These are phyloP conservation scores for Sphinx pinastri DNA, from an alignment of 2,888 invertebrate genomes.

Conservation along the genomic window DNA sequence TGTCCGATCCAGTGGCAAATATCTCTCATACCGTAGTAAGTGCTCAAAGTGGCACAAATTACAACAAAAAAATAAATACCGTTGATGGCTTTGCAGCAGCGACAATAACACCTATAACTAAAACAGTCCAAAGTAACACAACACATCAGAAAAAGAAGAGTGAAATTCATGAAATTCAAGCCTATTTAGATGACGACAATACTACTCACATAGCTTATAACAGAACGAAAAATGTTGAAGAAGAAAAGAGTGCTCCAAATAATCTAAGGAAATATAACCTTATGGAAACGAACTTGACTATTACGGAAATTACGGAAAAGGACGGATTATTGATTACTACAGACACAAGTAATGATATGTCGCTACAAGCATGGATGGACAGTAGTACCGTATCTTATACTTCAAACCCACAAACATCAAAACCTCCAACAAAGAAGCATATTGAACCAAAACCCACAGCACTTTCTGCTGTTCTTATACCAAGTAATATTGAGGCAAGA, in stretches of 20 bases:
- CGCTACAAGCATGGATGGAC: slow-evolving; percentile 71
- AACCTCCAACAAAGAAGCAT: slow-evolving; percentile 63
- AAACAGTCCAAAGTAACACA: slow-evolving; percentile 58
- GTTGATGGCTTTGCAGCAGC: slow-evolving; percentile 50
- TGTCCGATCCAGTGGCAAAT: slow-evolving; percentile 72
- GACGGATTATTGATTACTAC: slow-evolving; percentile 75
- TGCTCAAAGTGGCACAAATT: slow-evolving; percentile 46
- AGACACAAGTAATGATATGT: slow-evolving; percentile 75
- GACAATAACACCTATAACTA: slow-evolving; percentile 55
- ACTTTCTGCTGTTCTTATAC: slow-evolving; percentile 85
- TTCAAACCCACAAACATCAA: slow-evolving; percentile 55
- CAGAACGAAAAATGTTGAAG: slow-evolving; percentile 74
- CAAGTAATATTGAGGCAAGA: slow-evolving; percentile 74
- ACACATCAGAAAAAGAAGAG: slow-evolving; percentile 72
- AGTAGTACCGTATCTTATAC: slow-evolving; percentile 64
- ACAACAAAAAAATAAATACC: slow-evolving; percentile 52
- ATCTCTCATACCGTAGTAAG: slow-evolving; percentile 50
- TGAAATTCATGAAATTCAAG: slow-evolving; percentile 75
- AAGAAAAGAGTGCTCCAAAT: slow-evolving; percentile 68
- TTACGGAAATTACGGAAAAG: slow-evolving; percentile 75
- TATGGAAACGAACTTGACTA: slow-evolving; percentile 75
- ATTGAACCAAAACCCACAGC: slow-evolving; percentile 76
- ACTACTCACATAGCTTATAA: slow-evolving; percentile 73
- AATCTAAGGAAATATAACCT: slow-evolving; percentile 73
- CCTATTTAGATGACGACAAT: slow-evolving; percentile 70